Evolutionary conservation across 2,113 vertebrate genomes (phyloP).

Genomic region (Cochlearius cochlearius): DNA sequence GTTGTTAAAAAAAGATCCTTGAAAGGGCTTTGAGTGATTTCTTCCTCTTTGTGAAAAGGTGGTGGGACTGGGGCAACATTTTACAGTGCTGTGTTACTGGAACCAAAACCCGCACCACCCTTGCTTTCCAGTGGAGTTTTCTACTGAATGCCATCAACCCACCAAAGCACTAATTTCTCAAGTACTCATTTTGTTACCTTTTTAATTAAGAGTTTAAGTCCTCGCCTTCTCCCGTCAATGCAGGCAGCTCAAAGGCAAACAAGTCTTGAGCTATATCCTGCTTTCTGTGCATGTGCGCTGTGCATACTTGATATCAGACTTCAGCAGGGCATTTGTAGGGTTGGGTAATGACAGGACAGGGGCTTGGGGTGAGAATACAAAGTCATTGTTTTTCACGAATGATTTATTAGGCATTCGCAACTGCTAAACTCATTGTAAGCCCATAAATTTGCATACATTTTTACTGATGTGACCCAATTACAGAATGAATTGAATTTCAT

Average conservation of each 20-base stretch:
- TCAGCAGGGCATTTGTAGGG: neutral
- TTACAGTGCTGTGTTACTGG: neutral
- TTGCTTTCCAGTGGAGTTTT: neutral
- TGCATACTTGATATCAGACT: neutral
- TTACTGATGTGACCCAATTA: slow-evolving; percentile 72
- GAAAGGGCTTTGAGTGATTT: neutral
- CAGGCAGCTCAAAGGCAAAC: neutral
- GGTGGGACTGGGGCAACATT: neutral
- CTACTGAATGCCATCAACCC: neutral
- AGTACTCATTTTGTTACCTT: neutral
- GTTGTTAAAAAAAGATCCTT: neutral
- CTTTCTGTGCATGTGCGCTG: neutral
- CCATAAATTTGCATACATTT: slow-evolving; percentile 75
- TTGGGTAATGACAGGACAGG: neutral
- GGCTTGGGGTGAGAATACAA: neutral
- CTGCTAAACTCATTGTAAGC: slow-evolving; percentile 47
- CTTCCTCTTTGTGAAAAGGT: neutral
- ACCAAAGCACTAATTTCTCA: neutral
- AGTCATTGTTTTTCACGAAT: slow-evolving; percentile 36
- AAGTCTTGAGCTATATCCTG: neutral
- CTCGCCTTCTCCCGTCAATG: neutral
- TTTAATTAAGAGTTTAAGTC: neutral
- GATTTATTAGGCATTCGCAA: slow-evolving; percentile 50
- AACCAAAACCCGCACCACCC: neutral
- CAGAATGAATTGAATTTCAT: slow-evolving; percentile 64